Evolutionary conservation across 2,113 vertebrate species (phyloP).

Genomic region (Brachypteracias leptosomus): DNA sequence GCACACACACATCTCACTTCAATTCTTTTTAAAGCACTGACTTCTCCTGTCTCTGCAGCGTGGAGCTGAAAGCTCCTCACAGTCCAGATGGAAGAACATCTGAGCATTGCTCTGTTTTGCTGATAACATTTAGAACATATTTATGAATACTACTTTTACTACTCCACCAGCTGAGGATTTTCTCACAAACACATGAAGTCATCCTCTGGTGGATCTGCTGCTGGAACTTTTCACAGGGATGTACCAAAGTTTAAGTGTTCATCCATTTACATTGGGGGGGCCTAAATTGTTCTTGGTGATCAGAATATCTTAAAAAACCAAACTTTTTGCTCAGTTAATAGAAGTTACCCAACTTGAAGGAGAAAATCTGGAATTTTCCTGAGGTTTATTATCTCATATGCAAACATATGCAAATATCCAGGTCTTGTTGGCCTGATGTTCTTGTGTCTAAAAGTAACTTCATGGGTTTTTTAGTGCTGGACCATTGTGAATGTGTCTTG

Average conservation of each 20-base stretch:
- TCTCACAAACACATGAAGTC: not conserved
- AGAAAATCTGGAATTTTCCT: not conserved
- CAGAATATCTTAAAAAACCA: not conserved
- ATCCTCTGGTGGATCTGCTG: not conserved
- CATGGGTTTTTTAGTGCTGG: constrained; percentile 76
- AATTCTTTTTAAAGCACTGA: constrained; percentile 32
- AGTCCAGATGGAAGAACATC: constrained; percentile 13
- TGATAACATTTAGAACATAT: not conserved
- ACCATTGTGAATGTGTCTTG: not conserved
- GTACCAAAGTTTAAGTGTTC: not conserved
- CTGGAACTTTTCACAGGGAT: not conserved
- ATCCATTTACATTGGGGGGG: not conserved
- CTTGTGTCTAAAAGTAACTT: constrained; percentile 60
- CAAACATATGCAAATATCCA: not conserved
- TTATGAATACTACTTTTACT: not conserved
- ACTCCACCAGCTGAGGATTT: not conserved
- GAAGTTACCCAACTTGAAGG: not conserved
- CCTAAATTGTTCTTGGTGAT: not conserved
- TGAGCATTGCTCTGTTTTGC: not conserved
- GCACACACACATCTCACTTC: not conserved
- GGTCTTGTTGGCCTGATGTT: not conserved
- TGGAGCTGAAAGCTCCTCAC: not conserved
- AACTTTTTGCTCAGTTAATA: not conserved
- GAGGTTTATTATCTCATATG: too few relatives aligned
- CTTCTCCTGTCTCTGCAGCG: not conserved